These are phyloP conservation scores for Phortica magna DNA, from an alignment of 2,888 invertebrate species.

Conservation along the genomic window DNA sequence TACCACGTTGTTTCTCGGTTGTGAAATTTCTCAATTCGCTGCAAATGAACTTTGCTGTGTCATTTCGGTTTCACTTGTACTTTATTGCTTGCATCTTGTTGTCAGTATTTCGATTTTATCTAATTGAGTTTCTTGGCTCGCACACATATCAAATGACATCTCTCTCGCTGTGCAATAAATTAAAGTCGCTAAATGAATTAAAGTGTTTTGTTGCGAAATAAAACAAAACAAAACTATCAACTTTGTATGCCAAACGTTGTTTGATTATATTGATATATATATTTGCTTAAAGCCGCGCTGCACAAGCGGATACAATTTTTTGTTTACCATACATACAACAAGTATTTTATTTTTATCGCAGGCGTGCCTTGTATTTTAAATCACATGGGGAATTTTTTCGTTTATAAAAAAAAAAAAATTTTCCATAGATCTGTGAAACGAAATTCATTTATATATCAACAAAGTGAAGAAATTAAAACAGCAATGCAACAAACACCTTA, in stretches of 20 bases:
- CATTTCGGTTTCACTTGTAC: not conserved
- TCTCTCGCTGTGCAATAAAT: not conserved
- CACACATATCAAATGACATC: conserved; percentile 10
- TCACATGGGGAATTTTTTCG: too few relatives aligned
- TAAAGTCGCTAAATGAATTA: not conserved
- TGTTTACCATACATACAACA: too few relatives aligned
- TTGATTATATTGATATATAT: not conserved
- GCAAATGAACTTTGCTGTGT: not conserved
- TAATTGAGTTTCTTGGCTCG: conserved; percentile 5
- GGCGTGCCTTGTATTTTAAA: too few relatives aligned
- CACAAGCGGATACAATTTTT: too few relatives aligned
- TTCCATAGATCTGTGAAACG: too few relatives aligned
- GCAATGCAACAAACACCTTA: too few relatives aligned
- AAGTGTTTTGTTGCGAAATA: not conserved
- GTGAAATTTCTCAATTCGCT: not conserved
- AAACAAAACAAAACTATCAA: not conserved
- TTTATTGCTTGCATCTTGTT: not conserved
- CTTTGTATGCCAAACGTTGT: not conserved
- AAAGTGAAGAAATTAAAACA: too few relatives aligned
- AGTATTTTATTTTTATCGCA: too few relatives aligned
- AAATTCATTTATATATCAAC: too few relatives aligned
- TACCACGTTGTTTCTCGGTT: not conserved
- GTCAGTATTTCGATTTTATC: conserved; percentile 1
- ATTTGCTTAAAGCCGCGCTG: too few relatives aligned
- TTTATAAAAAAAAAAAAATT: too few relatives aligned